These are phyloP conservation scores for Littorina saxatilis DNA, from an alignment of 1,140 invertebrate species.

Conservation along the genomic window DNA sequence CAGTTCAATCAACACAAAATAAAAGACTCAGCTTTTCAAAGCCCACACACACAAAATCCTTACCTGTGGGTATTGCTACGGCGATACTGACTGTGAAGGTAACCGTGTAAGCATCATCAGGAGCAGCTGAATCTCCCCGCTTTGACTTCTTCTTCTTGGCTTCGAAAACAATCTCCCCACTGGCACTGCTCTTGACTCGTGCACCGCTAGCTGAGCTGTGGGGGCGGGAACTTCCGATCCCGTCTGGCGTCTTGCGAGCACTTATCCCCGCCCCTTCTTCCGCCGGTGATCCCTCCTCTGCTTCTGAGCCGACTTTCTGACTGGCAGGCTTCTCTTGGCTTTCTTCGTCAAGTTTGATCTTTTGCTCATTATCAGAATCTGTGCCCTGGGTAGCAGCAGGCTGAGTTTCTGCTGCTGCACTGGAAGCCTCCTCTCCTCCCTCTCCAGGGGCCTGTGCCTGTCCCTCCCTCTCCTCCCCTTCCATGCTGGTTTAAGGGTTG, in stretches of 20 bases:
- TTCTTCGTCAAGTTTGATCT: conserved; percentile 48
- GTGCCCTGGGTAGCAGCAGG: background rate
- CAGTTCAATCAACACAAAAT: no score
- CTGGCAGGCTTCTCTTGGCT: conserved; percentile 40
- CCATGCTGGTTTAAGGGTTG: background rate
- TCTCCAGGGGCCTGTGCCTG: background rate
- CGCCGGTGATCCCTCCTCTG: background rate
- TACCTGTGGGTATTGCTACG: conserved; percentile 63
- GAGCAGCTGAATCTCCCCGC: conserved; percentile 9
- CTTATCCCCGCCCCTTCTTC: conserved; percentile 14
- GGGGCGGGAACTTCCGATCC: conserved; percentile 16
- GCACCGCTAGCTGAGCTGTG: conserved; percentile 36
- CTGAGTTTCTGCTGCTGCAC: background rate
- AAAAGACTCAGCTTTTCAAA: no score
- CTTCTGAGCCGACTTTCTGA: conserved; percentile 15
- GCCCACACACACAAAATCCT: background rate
- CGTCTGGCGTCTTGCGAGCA: conserved; percentile 10
- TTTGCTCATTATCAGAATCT: conserved; percentile 44
- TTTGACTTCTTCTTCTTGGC: conserved; percentile 53
- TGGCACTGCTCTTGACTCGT: conserved; percentile 47
- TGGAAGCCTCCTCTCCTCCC: no score
- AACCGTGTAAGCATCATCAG: conserved; percentile 54
- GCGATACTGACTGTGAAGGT: conserved; percentile 66
- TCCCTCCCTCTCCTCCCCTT: conserved; percentile 8
- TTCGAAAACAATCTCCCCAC: conserved; percentile 56